phyloP scores from a whole-genome alignment of 2,113 vertebrate genomes.

The Ariopsis seemanni region DNA sequence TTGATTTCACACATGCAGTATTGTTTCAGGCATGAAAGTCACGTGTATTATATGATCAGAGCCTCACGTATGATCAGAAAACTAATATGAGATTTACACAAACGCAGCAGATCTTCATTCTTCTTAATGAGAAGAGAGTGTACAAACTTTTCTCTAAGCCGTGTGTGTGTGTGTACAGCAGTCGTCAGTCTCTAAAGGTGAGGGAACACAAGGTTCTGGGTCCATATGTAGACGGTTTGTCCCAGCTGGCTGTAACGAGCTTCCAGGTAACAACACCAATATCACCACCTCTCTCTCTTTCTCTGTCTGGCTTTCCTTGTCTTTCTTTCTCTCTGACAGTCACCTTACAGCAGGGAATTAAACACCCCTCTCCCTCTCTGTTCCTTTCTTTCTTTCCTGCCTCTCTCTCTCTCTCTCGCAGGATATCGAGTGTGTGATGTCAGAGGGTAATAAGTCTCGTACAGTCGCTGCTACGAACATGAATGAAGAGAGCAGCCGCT shows the following conservation, averaged over 20 bases:
- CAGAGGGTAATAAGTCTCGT: slow-evolving; percentile 87
- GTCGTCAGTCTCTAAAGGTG: slow-evolving; percentile 92
- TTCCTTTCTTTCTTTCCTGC: slow-evolving; percentile 20
- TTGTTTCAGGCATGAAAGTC: neutral
- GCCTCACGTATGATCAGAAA: neutral
- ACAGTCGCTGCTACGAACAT: slow-evolving; percentile 89
- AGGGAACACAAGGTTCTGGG: slow-evolving; percentile 97
- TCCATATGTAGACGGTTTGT: slow-evolving; percentile 94
- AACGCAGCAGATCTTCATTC: neutral
- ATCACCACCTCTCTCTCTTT: neutral
- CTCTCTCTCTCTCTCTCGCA: slow-evolving; percentile 49
- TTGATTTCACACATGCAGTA: neutral
- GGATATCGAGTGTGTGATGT: slow-evolving; percentile 89
- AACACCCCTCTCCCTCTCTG: neutral
- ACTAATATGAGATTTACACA: neutral
- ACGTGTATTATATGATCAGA: neutral
- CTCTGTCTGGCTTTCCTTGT: neutral
- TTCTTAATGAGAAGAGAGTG: neutral
- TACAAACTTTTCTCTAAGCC: neutral
- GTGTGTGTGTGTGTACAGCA: slow-evolving; percentile 68
- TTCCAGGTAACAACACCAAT: slow-evolving; percentile 82
- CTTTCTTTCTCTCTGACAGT: neutral
- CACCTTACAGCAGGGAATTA: neutral
- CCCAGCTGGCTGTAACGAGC: slow-evolving; percentile 92
- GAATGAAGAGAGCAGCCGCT: slow-evolving; percentile 90